phyloP scores from a whole-genome alignment of 2,888 invertebrate genomes.

The Xylocampa areola region DNA sequence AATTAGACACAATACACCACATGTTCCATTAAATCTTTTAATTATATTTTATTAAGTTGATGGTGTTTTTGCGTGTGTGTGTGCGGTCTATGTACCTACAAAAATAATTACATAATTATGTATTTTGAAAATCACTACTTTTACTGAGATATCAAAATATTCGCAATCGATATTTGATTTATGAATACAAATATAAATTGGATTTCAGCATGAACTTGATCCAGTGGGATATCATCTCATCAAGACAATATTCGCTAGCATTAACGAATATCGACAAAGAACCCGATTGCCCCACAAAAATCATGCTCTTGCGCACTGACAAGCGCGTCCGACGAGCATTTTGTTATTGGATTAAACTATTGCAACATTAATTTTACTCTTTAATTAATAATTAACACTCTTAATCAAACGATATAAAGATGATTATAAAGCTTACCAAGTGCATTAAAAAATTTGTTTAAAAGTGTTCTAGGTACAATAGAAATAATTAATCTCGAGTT shows the following conservation, averaged over 20 bases:
- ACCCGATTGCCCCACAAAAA: constrained; percentile 49
- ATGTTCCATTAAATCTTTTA: no score
- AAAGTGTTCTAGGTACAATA: constrained; percentile 71
- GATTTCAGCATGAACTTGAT: no score
- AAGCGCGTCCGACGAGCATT: constrained; percentile 64
- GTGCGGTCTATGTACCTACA: no score
- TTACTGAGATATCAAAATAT: no score
- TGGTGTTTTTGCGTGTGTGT: no score
- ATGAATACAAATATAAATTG: no score
- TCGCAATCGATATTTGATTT: no score
- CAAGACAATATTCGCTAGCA: constrained; percentile 25
- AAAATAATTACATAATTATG: no score
- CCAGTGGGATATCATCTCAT: no score
- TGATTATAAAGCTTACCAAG: constrained; percentile 20
- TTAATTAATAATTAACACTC: not conserved
- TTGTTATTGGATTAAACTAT: constrained; percentile 70
- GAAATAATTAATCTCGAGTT: constrained; percentile 79
- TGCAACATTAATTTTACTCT: constrained; percentile 35
- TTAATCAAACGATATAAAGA: constrained; percentile 24
- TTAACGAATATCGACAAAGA: constrained; percentile 29
- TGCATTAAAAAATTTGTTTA: constrained; percentile 30
- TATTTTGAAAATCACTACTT: no score
- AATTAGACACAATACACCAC: no score
- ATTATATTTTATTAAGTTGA: no score
- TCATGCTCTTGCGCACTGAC: constrained; percentile 59